Percentiles rank a stretch among this genome's conserved stretches.
These are phyloP conservation scores for Petrocephalus sullivani DNA, from an alignment of 2,797 vertebrate species.

Conservation along the genomic window DNA sequence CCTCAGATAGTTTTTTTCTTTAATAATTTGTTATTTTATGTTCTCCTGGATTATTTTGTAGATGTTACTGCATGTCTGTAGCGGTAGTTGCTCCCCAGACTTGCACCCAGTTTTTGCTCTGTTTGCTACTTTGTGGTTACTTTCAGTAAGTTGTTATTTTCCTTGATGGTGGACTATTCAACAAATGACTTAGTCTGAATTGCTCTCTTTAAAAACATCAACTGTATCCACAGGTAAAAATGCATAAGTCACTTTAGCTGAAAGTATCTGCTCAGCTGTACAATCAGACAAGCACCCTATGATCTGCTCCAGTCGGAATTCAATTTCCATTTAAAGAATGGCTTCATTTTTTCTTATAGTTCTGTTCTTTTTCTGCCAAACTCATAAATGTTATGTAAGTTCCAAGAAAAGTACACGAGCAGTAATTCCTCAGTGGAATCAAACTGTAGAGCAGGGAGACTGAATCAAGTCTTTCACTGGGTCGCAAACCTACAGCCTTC, in stretches of 20 bases:
- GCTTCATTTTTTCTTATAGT: slow-evolving; percentile 31
- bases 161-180: slow-evolving; percentile 5
- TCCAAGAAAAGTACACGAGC: slow-evolving; percentile 1
- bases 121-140: no score
- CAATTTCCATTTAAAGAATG: slow-evolving; percentile 37
- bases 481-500: not conserved
- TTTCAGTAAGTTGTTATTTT: slow-evolving; percentile 22
- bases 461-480: not conserved
- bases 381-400: slow-evolving; percentile 10
- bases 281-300: not conserved
- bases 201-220: slow-evolving; percentile 38
- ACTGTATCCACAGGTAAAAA: slow-evolving; percentile 46
- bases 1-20: no score
- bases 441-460: not conserved
- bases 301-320: slow-evolving; percentile 22
- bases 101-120: no score
- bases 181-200: slow-evolving; percentile 45
- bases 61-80: not conserved
- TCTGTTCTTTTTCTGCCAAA: slow-evolving; percentile 26
- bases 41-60: not conserved
- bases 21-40: no score
- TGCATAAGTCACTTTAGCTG: slow-evolving; percentile 36
- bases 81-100: not conserved
- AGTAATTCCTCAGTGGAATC: not conserved
- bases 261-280: not conserved